These are phyloP conservation scores for Vespertilio murinus DNA, from an alignment of 2,797 vertebrate genomes.

Conservation along the genomic window DNA sequence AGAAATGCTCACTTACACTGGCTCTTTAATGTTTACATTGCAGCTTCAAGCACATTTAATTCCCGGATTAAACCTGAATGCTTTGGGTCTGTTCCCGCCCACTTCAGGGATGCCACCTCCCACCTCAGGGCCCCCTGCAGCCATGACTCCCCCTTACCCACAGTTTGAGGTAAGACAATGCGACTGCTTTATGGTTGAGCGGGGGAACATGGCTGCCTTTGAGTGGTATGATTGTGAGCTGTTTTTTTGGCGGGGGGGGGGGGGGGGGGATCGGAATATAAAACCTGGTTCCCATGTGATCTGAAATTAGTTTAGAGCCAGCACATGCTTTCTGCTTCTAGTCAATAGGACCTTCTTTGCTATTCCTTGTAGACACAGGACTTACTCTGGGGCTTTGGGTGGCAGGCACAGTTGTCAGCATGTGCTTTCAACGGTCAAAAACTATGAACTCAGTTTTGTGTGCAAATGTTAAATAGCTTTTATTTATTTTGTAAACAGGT, in stretches of 20 bases:
- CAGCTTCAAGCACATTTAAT: conserved; percentile 99
- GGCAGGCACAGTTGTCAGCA: neutral
- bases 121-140: conserved; percentile 90
- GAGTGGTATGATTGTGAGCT: neutral
- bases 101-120: conserved; percentile 93
- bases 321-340: neutral
- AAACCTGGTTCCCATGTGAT: neutral
- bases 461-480: neutral
- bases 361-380: neutral
- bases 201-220: neutral
- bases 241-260: no score
- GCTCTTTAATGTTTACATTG: conserved; percentile 69
- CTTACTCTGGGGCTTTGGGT: neutral
- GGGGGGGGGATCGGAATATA: neutral
- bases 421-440: neutral
- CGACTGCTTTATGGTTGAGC: neutral
- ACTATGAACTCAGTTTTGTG: neutral
- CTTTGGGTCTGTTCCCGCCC: conserved; percentile 96
- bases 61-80: conserved; percentile 98
- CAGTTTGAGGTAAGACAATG: conserved; percentile 93
- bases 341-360: neutral
- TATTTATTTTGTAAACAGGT: neutral
- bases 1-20: neutral
- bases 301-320: neutral
- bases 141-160: conserved; percentile 91